Conservation (phyloP, 1,140 invertebrate genomes). For the Portunus trituberculatus region DNA sequence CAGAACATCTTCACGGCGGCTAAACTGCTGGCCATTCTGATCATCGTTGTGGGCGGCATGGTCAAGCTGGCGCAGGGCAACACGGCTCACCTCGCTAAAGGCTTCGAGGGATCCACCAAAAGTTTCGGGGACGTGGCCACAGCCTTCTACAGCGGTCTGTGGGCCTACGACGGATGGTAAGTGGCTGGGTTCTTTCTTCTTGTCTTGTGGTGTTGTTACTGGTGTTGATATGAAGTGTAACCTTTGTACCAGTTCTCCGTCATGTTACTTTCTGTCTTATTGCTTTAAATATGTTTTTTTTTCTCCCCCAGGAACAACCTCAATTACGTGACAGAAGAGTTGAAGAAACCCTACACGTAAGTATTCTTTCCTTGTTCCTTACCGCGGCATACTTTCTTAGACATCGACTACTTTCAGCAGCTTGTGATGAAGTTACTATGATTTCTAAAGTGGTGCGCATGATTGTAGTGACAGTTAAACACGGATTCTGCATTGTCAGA, state of each 20-base stretch:
- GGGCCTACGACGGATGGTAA: conserved; percentile 96
- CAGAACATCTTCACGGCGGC: conserved; percentile 94
- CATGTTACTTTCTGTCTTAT: background rate
- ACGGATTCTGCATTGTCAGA: too few relatives aligned
- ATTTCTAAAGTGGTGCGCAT: too few relatives aligned
- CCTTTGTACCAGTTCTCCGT: background rate
- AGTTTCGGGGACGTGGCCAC: conserved; percentile 89
- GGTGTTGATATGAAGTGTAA: too few relatives aligned
- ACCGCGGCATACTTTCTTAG: too few relatives aligned
- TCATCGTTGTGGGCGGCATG: conserved; percentile 91
- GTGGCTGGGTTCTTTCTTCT: conserved; percentile 76
- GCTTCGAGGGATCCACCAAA: conserved; percentile 89
- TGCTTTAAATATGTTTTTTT: too few relatives aligned
- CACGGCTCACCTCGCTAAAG: conserved; percentile 86
- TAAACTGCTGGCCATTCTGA: conserved; percentile 90
- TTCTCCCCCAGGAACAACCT: conserved; percentile 89
- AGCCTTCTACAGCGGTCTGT: conserved; percentile 96
- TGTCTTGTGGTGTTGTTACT: too few relatives aligned
- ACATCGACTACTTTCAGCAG: too few relatives aligned
- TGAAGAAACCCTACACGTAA: conserved; percentile 97
- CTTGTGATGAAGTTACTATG: too few relatives aligned
- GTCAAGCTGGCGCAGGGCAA: conserved; percentile 89
- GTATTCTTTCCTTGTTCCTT: conserved; percentile 77
- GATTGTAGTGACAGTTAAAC: too few relatives aligned
- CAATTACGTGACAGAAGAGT: conserved; percentile 99